Evolutionary conservation across 2,113 vertebrate genomes (phyloP), one percentile per base, ranked within the genome.

Genomic region (Caretta caretta): DNA sequence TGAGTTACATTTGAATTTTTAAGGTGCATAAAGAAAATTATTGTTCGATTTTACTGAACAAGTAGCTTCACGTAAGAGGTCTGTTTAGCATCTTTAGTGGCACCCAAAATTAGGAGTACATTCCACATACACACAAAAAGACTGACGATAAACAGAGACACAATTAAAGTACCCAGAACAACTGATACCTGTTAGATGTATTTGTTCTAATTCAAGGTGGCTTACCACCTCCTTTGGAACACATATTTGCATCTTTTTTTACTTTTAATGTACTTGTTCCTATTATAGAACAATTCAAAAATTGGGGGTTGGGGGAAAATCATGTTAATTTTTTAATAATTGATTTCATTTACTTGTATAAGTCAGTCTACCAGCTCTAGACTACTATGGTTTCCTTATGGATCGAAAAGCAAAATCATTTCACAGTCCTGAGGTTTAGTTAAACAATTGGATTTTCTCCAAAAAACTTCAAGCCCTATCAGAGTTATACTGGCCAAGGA

Each of bases 261-360:
- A 94, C 84, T 96, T 96, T 97, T 96, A 91, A 96, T 95, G 91
- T 96, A 51, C 56, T 90, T 92, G 89, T n/a, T 69, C 35, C 35
- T 69, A 9, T 69, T 69, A 92, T 93, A 93, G 42, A 13, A 11
- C 20, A 76, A 76, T 76, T 76, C 42, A 76, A 76, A 76, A 76
- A 42, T 76, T 12, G 72, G 38, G 10, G 24, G 12, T 69, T 3
- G 86, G 89, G 92, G 83, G 1, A 2, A 94, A 93, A 53, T 5
- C 69, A 88, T 35, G 89, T 53, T 90, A 11, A 81, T 46, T 7
- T 35, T 85, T 87, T 90, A 88, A 81, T 42, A 57, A 78, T 81
- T 97, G 93, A 83, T 56, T 84, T 91, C 89, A 96, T 87, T 65
- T 91, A 93, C 92, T 93, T 92, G 90, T 95, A 62, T 65, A 87